Conservation (phyloP, 2,113 vertebrate genomes). For the Atractosteus spatula region DNA sequence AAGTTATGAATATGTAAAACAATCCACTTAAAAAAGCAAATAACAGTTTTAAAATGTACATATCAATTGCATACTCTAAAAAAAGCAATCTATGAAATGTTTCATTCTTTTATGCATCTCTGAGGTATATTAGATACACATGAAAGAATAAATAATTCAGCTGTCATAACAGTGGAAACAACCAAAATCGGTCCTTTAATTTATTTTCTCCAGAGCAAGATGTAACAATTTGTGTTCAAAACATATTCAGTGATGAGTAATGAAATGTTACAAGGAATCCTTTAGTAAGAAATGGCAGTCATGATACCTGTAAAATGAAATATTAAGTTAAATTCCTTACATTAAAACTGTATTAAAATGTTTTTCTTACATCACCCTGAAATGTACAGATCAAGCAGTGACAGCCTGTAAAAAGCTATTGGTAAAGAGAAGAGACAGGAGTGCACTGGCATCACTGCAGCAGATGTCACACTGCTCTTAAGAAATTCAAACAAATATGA, state of each 20-base stretch:
- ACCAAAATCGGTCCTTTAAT: too few species aligned
- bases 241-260: slow-evolving; percentile 4
- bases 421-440: slow-evolving; percentile 27
- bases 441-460: slow-evolving; percentile 8
- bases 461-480: slow-evolving; percentile 22
- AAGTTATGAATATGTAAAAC: too few species aligned
- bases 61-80: slow-evolving; percentile 17
- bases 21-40: slow-evolving; percentile 16
- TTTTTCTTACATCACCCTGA: slow-evolving; percentile 20
- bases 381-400: slow-evolving; percentile 14
- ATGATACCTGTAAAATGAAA: slow-evolving; percentile 15
- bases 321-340: slow-evolving; percentile 13
- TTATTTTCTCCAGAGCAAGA: too few species aligned
- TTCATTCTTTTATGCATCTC: background rate
- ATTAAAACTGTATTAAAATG: background rate
- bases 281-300: slow-evolving; percentile 25
- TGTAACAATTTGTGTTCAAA: too few species aligned
- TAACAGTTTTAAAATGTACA: background rate
- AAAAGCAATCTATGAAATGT: slow-evolving; percentile 7
- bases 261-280: slow-evolving; percentile 23
- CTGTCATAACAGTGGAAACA: background rate
- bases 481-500: slow-evolving; percentile 31
- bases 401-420: slow-evolving; percentile 17
- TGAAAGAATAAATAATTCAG: background rate
- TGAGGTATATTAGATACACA: background rate